These are phyloP conservation scores for Xyrichtys novacula DNA, from an alignment of 2,797 vertebrate genomes.

Conservation along the genomic window DNA sequence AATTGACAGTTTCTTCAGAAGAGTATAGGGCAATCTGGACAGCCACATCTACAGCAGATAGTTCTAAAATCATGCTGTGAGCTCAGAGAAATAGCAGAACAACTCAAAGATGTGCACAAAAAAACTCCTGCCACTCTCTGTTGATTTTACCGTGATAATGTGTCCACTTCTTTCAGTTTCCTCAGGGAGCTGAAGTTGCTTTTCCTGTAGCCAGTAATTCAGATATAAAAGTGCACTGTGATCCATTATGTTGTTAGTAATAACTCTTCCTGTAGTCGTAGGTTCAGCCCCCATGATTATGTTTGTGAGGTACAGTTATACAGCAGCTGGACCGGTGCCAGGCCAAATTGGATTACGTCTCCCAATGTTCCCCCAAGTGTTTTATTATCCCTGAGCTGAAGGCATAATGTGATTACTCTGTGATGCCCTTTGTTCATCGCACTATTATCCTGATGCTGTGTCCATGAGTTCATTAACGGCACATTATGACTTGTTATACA, in stretches of 20 bases:
- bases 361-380: constrained; percentile 74
- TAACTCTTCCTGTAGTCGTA: constrained; percentile 43
- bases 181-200: neutral
- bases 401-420: constrained; percentile 83
- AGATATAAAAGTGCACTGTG: constrained; percentile 29
- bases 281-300: constrained; percentile 64
- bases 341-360: constrained; percentile 81
- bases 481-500: constrained; percentile 77
- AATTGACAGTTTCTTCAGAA: constrained; percentile 1
- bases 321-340: constrained; percentile 74
- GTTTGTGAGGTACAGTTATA: constrained; percentile 61
- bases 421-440: constrained; percentile 78
- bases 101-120: neutral
- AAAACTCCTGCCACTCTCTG: neutral
- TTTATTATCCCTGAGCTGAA: constrained; percentile 80
- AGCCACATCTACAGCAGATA: neutral
- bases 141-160: neutral
- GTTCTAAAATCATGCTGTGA: neutral
- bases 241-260: constrained; percentile 47
- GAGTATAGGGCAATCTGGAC: neutral
- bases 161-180: constrained; percentile 11
- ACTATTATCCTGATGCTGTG: constrained; percentile 70
- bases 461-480: constrained; percentile 80
- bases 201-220: constrained; percentile 4
- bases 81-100: constrained; percentile 7